Conservation (phyloP, 2,888 invertebrate genomes). For the Disparrhopalites patrizii region DNA sequence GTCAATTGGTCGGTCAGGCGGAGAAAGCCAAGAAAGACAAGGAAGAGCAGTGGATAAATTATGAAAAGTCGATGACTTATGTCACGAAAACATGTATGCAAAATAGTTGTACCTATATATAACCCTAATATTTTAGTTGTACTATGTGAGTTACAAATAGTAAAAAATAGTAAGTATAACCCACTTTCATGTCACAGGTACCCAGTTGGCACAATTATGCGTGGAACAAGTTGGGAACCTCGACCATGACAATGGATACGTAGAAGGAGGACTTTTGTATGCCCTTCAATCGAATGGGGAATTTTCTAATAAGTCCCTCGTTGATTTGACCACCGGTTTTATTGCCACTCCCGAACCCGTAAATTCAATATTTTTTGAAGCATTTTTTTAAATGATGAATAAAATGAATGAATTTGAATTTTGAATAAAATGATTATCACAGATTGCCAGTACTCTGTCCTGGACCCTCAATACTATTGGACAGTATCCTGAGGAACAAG, state of each 20-base stretch:
- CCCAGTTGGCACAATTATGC: not conserved
- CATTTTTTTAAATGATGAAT: not conserved
- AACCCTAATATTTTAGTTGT: not conserved
- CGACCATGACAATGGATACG: not conserved
- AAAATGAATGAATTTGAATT: not conserved
- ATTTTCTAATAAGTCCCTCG: not conserved
- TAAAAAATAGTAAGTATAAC: not conserved
- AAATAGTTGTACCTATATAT: not conserved
- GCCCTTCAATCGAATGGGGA: no score
- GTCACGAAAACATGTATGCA: constrained; percentile 60
- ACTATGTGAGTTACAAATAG: not conserved
- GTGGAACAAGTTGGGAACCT: not conserved
- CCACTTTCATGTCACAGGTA: not conserved
- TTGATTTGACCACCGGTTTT: not conserved
- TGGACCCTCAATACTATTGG: constrained; percentile 12
- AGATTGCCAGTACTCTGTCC: not conserved
- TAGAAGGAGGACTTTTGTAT: constrained; percentile 14
- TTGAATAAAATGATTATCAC: not conserved
- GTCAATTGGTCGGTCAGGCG: constrained; percentile 65
- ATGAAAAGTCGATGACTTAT: constrained; percentile 64
- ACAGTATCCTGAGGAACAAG: constrained; percentile 19
- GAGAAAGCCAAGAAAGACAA: constrained; percentile 61
- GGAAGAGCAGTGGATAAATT: constrained; percentile 68
- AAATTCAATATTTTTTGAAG: not conserved
- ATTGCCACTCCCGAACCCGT: constrained; percentile 2